phyloP scores from a whole-genome alignment of 2,888 invertebrate species.

The Noctua fimbriata region DNA sequence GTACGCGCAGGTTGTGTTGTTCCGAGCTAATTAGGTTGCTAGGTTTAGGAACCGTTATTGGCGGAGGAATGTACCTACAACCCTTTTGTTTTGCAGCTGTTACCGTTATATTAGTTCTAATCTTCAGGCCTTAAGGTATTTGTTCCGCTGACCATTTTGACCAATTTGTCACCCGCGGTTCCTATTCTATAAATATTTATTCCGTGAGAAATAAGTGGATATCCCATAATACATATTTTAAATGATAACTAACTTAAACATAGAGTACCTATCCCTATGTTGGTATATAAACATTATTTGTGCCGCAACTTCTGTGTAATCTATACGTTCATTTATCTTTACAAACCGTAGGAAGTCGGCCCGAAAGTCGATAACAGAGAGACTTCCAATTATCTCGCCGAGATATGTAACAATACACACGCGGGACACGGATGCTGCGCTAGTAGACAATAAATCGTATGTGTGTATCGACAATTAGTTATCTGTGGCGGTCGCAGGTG shows the following conservation, averaged over 20 bases:
- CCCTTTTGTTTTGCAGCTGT: constrained; percentile 5
- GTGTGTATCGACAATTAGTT: constrained; percentile 64
- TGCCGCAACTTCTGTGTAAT: constrained; percentile 47
- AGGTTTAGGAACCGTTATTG: constrained; percentile 44
- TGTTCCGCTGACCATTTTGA: not conserved
- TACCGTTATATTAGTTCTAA: not conserved
- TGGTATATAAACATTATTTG: constrained; percentile 31
- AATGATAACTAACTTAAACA: constrained; percentile 14
- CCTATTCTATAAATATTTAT: not conserved
- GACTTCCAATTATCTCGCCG: constrained; percentile 63
- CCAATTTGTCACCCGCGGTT: not conserved
- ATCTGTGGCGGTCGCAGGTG: constrained; percentile 53
- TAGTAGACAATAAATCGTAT: constrained; percentile 60
- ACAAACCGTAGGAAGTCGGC: constrained; percentile 52
- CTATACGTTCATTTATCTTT: constrained; percentile 51
- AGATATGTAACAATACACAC: constrained; percentile 62
- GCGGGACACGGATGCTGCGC: constrained; percentile 48
- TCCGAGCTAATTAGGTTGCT: constrained; percentile 47
- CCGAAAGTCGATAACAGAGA: constrained; percentile 51
- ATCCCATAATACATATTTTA: not conserved
- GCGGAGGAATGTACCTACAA: not conserved
- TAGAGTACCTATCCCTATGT: not conserved
- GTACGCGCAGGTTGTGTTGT: constrained; percentile 44
- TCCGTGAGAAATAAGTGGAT: not conserved
- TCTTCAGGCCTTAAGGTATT: not conserved